These are phyloP conservation scores for Sclerurus mexicanus DNA, from an alignment of 2,113 vertebrate species.

Conservation along the genomic window DNA sequence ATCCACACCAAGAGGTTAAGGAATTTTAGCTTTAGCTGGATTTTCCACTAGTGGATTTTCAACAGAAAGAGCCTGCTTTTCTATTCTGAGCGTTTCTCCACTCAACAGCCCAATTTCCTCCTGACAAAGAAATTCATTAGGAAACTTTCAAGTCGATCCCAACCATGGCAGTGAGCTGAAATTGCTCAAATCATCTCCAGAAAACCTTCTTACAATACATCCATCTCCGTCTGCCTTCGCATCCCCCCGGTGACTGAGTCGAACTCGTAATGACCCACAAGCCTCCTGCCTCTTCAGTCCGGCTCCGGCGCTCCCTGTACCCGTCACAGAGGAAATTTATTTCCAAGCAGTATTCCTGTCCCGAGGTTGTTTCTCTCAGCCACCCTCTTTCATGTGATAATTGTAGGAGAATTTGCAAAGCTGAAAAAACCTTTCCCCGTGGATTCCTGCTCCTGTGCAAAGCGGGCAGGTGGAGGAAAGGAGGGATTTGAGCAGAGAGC, in stretches of 20 bases:
- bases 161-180: conserved; percentile 22
- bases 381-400: neutral
- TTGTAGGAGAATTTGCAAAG: neutral
- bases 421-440: neutral
- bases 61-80: neutral
- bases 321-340: neutral
- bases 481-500: neutral
- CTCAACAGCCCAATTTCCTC: conserved; percentile 45
- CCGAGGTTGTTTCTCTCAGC: neutral
- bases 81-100: neutral
- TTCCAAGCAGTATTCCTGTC: neutral
- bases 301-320: neutral
- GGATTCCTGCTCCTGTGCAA: neutral
- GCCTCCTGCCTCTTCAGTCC: neutral
- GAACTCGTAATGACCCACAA: neutral
- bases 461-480: rapidly evolving
- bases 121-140: conserved; percentile 59
- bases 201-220: conserved; percentile 33
- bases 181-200: conserved; percentile 41
- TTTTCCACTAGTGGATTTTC: neutral
- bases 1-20: neutral
- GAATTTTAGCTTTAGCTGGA: neutral
- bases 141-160: conserved; percentile 33
- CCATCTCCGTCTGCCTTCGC: neutral
- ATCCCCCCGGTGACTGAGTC: neutral